Conservation (phyloP, 2,113 vertebrate genomes). For the Lathamus discolor region DNA sequence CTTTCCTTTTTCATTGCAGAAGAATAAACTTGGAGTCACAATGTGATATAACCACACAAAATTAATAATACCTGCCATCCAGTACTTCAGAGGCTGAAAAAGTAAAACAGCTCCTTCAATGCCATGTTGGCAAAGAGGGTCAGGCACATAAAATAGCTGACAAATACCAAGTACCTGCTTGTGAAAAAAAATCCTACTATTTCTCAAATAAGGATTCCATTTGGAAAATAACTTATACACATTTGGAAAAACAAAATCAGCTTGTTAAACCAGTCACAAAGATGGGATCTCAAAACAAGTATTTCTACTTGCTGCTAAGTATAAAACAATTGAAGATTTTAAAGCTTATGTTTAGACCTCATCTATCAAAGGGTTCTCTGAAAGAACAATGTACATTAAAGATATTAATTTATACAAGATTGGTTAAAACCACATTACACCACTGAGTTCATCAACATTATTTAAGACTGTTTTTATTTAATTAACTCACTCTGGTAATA, state of each 20-base stretch:
- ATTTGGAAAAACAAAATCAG: background rate
- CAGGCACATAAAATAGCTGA: background rate
- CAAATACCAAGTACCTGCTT: background rate
- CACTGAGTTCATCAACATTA: background rate
- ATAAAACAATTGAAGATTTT: background rate
- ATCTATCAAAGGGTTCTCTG: background rate
- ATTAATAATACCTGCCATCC: background rate
- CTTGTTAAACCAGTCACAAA: background rate
- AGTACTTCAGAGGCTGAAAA: background rate
- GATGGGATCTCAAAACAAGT: background rate
- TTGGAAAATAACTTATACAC: background rate
- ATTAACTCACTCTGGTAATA: background rate
- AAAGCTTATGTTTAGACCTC: background rate
- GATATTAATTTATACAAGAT: background rate
- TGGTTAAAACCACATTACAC: background rate
- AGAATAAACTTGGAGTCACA: background rate
- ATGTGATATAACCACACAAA: background rate
- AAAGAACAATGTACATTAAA: background rate
- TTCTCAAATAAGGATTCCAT: background rate
- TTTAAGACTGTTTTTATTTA: background rate
- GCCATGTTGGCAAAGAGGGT: background rate
- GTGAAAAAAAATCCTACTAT: background rate
- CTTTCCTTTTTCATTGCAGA: slow-evolving; percentile 34
- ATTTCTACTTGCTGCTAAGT: background rate
- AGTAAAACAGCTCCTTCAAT: background rate